Conservation (phyloP, 2,113 vertebrate species). For the Micronycteris hirsuta region DNA sequence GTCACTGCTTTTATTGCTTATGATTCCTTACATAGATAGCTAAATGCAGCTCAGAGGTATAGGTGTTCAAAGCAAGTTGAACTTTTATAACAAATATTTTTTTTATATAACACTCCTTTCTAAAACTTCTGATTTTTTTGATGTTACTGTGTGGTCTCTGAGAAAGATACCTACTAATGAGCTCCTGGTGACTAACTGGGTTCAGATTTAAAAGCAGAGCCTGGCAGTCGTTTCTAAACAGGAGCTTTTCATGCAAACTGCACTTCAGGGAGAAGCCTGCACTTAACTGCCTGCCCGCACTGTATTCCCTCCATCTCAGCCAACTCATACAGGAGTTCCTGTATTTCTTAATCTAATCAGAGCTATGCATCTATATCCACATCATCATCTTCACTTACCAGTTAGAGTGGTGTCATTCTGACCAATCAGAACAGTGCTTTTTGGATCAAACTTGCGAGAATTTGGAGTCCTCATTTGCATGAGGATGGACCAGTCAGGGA, state of each 20-base stretch:
- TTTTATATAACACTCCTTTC: not conserved
- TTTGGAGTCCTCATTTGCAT: not conserved
- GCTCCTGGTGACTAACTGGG: not conserved
- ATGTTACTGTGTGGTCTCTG: not conserved
- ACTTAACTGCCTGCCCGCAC: not conserved
- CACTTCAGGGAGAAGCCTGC: not conserved
- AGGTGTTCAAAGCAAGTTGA: not conserved
- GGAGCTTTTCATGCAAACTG: not conserved
- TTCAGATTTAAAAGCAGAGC: not conserved
- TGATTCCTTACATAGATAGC: not conserved
- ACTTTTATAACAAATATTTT: not conserved
- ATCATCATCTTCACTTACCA: not conserved
- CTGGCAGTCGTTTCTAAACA: not conserved
- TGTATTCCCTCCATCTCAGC: not conserved
- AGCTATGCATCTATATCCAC: not conserved
- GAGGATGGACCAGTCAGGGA: not conserved
- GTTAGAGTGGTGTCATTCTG: too few relatives aligned
- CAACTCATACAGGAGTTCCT: not conserved
- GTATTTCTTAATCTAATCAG: not conserved
- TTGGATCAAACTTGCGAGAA: too few relatives aligned
- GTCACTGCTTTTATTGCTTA: not conserved
- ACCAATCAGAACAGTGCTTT: too few relatives aligned
- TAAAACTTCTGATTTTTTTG: not conserved
- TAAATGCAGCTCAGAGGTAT: not conserved
- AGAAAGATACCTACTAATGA: too few relatives aligned